Base-by-base conservation (phyloP, 2,888 invertebrate genomes). In the Yponomeuta malinellus region DNA sequence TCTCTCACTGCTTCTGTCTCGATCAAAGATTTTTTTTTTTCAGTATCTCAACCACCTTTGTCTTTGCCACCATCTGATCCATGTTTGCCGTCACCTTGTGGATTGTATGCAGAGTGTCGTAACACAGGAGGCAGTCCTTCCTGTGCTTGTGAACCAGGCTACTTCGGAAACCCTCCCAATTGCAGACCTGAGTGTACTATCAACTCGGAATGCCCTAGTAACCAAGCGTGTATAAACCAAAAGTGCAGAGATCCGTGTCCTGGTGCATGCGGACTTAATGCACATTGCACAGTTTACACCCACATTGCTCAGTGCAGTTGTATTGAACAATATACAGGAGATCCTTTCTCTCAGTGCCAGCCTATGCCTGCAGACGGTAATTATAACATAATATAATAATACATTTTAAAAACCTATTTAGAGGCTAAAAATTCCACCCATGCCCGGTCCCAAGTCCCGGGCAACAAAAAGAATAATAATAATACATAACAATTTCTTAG, bases 121-220 rank as follows among this genome's bases (percentile, higher is more conserved):
- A 90, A 93, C 75, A 85, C 93, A 59, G 91, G 91, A 73, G 93
- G 93, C 70, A 85, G 91, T 73, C 93, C 94, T 15, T 93, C 94
- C 31, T 95, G 95, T 78, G 93, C 94, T 23, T 94, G 95, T 79
- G 81, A 93, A 73, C 81, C 90, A 23, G 92, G 89, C 73, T 95
- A 94, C 77, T 84, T 94, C 65, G 95, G 95, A 15, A 93, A 89
- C 74, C 94, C 95, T 70, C 95, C 95, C 0, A 94, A 94, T 75
- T 96, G 95, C 78, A 91, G 94, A 72, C 95, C 95, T 0, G 95
- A 95, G 80, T 95, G 95, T 81, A 93, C 93, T 9, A 93, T 95
- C n/a, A 94, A 94, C 79, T 92, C 95, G 0, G 96, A 96, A 77
- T 96, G 96, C 78, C 84, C 94, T 0, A 93, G 94, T 71, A 93